These are phyloP conservation scores for Synergus umbraculus DNA, from an alignment of 2,888 invertebrate genomes.

Conservation along the genomic window DNA sequence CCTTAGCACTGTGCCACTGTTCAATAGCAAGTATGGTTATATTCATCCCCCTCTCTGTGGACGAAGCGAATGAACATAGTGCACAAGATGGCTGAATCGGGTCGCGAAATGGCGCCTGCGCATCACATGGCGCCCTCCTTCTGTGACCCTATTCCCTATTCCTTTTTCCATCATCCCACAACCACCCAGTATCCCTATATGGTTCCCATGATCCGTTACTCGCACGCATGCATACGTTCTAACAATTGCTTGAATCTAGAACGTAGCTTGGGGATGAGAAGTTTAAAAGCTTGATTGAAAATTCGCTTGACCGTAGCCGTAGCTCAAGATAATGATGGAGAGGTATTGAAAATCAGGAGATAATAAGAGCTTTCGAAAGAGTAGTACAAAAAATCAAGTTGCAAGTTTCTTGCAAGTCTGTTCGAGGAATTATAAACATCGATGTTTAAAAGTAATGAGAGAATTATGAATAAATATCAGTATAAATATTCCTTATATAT, in stretches of 20 bases:
- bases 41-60: conserved; percentile 66
- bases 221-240: conserved; percentile 6
- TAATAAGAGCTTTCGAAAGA: neutral
- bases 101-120: conserved; percentile 73
- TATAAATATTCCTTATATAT: neutral
- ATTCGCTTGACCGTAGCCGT: neutral
- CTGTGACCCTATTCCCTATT: conserved; percentile 44
- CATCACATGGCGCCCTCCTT: conserved; percentile 42
- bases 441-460: no score
- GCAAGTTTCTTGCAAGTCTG: neutral
- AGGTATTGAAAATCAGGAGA: neutral
- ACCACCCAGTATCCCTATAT: conserved; percentile 46
- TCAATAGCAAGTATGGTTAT: conserved; percentile 74
- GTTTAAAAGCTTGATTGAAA: neutral
- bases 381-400: neutral
- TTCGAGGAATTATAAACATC: no score
- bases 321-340: neutral
- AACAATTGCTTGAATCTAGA: neutral
- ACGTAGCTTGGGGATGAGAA: neutral
- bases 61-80: conserved; percentile 50
- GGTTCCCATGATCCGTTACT: conserved; percentile 7
- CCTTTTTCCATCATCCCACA: conserved; percentile 50
- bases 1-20: conserved; percentile 72
- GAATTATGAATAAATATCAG: neutral
- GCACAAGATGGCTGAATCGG: conserved; percentile 68